phyloP scores from a whole-genome alignment of 2,113 vertebrate species.

The Albula glossodonta region DNA sequence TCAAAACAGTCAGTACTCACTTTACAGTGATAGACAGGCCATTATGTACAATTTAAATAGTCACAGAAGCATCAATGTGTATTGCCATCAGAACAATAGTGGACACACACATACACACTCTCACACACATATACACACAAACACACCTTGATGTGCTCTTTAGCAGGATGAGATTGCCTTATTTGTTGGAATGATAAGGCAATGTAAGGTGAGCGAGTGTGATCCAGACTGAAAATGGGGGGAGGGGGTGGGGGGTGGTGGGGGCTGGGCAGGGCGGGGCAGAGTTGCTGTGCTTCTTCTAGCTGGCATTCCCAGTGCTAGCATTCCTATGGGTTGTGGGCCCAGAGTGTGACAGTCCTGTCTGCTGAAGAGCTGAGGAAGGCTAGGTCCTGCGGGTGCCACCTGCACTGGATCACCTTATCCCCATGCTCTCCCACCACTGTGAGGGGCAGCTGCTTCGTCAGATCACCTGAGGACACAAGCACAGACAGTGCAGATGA shows the following conservation, averaged over 20 bases:
- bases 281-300: constrained; percentile 57
- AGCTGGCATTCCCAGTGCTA: constrained; percentile 42
- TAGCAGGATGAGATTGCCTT: not conserved
- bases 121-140: constrained; percentile 17
- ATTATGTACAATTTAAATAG: constrained; percentile 51
- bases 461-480: constrained; percentile 83
- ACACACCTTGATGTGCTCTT: constrained; percentile 31
- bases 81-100: constrained; percentile 55
- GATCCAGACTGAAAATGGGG: not conserved
- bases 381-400: constrained; percentile 90
- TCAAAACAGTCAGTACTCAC: constrained; percentile 54
- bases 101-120: constrained; percentile 44
- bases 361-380: constrained; percentile 96
- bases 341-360: constrained; percentile 93
- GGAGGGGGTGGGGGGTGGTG: not conserved
- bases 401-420: constrained; percentile 97
- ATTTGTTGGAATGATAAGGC: not conserved
- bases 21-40: not conserved
- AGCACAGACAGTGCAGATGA: not conserved
- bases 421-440: constrained; percentile 90
- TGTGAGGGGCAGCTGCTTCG: constrained; percentile 89
- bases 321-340: constrained; percentile 71
- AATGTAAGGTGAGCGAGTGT: not conserved
- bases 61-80: constrained; percentile 42
- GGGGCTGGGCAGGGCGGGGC: not conserved